Conservation (phyloP, 2,797 vertebrate species). For the Xenopus petersii region DNA sequence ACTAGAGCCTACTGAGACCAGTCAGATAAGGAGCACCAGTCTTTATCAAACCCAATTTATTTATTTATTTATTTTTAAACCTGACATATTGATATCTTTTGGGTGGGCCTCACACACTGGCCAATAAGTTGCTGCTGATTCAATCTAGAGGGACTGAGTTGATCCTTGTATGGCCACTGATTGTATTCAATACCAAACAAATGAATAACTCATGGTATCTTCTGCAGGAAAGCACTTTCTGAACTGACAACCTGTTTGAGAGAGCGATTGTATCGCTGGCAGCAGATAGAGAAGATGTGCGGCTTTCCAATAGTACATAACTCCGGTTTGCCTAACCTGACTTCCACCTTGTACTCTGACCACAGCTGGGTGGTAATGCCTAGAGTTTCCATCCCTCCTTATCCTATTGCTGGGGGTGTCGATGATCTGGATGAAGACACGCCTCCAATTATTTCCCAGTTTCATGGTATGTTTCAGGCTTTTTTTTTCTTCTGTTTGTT, state of each 20-base stretch:
- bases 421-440: conserved; percentile 97
- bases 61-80: too few species aligned
- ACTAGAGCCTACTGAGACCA: too few species aligned
- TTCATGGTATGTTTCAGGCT: conserved; percentile 74
- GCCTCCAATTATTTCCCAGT: conserved; percentile 92
- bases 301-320: conserved; percentile 93
- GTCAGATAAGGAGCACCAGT: too few species aligned
- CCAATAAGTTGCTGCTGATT: too few species aligned
- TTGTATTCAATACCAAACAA: too few species aligned
- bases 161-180: too few species aligned
- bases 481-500: too few species aligned
- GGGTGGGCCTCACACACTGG: too few species aligned
- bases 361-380: conserved; percentile 99
- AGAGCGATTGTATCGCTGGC: conserved; percentile 96
- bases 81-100: too few species aligned
- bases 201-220: not conserved
- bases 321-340: conserved; percentile 89
- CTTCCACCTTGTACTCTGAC: conserved; percentile 92
- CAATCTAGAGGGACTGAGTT: too few species aligned
- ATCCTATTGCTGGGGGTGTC: conserved; percentile 95
- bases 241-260: conserved; percentile 92
- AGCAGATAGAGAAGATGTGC: conserved; percentile 96
- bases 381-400: conserved; percentile 90
- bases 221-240: conserved; percentile 86
- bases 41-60: too few species aligned